These are phyloP conservation scores for Cephalopterus ornatus DNA, from an alignment of 2,113 vertebrate genomes.

Conservation along the genomic window DNA sequence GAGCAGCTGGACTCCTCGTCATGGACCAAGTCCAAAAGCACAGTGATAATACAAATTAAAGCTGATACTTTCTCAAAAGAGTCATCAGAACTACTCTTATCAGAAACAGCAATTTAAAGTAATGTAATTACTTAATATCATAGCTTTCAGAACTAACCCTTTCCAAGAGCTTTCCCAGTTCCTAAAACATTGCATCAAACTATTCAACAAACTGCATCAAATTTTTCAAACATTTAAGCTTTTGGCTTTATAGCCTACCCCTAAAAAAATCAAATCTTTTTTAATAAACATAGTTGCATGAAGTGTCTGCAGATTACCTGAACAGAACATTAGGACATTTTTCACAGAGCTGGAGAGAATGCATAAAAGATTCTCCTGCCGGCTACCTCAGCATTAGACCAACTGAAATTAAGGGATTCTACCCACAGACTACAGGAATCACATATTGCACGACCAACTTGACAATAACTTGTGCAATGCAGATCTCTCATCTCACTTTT, in stretches of 20 bases:
- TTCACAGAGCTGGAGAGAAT: neutral
- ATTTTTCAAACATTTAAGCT: neutral
- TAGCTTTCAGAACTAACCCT: neutral
- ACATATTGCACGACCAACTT: neutral
- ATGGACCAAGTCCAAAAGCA: slow-evolving; percentile 38
- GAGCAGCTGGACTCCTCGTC: neutral
- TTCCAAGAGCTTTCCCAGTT: neutral
- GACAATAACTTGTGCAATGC: neutral
- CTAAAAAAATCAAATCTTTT: neutral
- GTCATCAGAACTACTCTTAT: neutral
- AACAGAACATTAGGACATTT: neutral
- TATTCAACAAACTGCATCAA: neutral
- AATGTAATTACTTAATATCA: neutral
- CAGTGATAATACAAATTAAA: slow-evolving; percentile 19
- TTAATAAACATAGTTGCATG: neutral
- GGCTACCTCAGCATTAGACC: neutral
- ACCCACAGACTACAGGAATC: neutral
- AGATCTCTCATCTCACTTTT: neutral
- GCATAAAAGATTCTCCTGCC: neutral
- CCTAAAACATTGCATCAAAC: neutral
- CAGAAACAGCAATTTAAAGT: neutral
- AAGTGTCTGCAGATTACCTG: neutral
- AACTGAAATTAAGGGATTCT: neutral
- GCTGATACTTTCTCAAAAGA: neutral
- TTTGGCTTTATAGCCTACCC: neutral